These are phyloP conservation scores for Drosophila dives DNA, from an alignment of 2,888 invertebrate genomes.

Conservation along the genomic window DNA sequence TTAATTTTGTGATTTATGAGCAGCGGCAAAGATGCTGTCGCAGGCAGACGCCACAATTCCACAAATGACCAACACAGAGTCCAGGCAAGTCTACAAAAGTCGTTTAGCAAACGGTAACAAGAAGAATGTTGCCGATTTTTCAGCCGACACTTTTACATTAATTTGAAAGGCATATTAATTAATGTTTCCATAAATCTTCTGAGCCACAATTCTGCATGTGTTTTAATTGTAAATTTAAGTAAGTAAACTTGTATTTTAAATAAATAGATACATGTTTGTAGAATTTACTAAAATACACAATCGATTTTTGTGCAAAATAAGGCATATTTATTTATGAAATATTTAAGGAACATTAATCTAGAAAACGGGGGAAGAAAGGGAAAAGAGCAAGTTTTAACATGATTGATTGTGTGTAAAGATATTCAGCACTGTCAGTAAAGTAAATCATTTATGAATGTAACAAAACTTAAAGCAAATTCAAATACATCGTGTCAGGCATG, in stretches of 20 bases:
- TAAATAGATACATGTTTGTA: neutral
- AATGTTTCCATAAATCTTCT: slow-evolving; percentile 49
- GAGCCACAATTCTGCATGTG: slow-evolving; percentile 3
- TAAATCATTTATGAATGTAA: neutral
- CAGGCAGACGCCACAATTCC: slow-evolving; percentile 18
- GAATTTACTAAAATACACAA: neutral
- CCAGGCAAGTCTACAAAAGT: slow-evolving; percentile 14
- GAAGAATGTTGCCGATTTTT: slow-evolving; percentile 56
- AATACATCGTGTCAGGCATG: neutral
- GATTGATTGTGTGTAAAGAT: neutral
- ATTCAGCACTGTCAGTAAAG: neutral
- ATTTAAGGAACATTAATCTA: neutral
- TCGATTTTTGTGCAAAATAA: neutral
- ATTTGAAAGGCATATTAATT: slow-evolving; percentile 54
- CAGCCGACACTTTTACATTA: slow-evolving; percentile 47
- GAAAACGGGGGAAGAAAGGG: neutral
- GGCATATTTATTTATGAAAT: neutral
- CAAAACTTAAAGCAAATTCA: slow-evolving; percentile 1
- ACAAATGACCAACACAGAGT: slow-evolving; percentile 24
- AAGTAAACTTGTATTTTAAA: neutral
- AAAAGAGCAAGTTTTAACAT: neutral
- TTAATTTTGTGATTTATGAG: slow-evolving; percentile 84
- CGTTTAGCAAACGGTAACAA: slow-evolving; percentile 19
- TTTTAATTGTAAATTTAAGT: slow-evolving; percentile 15
- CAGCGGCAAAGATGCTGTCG: slow-evolving; percentile 39